Evolutionary conservation across 2,113 vertebrate species (phyloP).

Genomic region (Onychostruthus taczanowskii): DNA sequence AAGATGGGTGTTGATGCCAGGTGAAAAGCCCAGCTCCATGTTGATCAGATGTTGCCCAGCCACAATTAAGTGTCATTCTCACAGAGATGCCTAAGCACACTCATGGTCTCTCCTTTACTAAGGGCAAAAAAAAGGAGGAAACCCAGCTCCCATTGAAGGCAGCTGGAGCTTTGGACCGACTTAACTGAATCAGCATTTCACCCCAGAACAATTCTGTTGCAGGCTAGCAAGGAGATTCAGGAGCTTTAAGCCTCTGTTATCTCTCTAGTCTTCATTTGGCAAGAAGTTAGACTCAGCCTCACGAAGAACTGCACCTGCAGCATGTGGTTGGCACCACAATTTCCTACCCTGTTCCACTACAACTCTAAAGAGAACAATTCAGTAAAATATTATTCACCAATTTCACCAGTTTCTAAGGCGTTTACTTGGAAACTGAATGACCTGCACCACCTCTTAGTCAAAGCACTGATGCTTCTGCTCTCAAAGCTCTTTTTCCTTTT

Average conservation of each 20-base stretch:
- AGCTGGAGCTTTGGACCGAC: not conserved
- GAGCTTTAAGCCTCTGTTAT: not conserved
- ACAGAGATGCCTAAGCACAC: not conserved
- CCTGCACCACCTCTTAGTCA: not conserved
- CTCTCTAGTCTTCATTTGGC: not conserved
- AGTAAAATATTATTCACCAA: not conserved
- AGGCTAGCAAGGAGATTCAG: not conserved
- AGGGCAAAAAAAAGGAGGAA: not conserved
- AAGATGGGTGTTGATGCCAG: not conserved
- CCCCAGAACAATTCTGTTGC: not conserved
- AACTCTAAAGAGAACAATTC: not conserved
- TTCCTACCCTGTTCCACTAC: not conserved
- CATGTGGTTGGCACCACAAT: not conserved
- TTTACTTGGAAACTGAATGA: conserved; percentile 7
- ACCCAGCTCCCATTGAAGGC: not conserved
- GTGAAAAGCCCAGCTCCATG: not conserved
- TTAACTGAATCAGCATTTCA: not conserved
- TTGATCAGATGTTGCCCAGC: not conserved
- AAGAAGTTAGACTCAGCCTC: not conserved
- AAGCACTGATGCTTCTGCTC: not conserved
- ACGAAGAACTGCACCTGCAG: not conserved
- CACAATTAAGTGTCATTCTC: not conserved
- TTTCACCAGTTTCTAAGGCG: conserved; percentile 17
- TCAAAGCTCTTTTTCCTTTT: not conserved
- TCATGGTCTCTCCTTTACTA: not conserved